phyloP scores from a whole-genome alignment of 2,797 vertebrate species.

The Parauchenoglanis punctatus region DNA sequence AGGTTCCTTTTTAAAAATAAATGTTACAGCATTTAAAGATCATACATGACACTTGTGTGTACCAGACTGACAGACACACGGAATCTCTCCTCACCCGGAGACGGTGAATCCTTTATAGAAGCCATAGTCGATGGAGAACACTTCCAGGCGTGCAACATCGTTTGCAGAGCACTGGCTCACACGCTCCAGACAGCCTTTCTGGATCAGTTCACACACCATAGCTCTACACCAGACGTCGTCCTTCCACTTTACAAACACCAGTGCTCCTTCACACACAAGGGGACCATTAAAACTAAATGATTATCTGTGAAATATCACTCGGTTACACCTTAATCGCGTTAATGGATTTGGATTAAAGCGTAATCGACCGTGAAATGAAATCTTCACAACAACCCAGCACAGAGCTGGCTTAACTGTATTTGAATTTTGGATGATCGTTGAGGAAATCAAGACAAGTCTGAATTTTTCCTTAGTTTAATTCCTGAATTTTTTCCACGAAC shows the following conservation, averaged over 20 bases:
- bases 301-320: neutral
- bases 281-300: neutral
- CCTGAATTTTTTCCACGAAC: no score
- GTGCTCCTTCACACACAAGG: conserved; percentile 54
- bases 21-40: no score
- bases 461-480: neutral
- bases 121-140: conserved; percentile 71
- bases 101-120: conserved; percentile 57
- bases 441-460: neutral
- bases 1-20: no score
- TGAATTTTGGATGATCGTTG: neutral
- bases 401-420: neutral
- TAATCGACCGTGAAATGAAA: neutral
- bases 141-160: conserved; percentile 58
- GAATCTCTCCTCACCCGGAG: conserved; percentile 53
- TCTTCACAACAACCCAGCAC: neutral
- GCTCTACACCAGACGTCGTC: conserved; percentile 66
- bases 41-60: neutral
- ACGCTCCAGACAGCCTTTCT: conserved; percentile 41
- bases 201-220: conserved; percentile 62
- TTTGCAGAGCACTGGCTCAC: conserved; percentile 61
- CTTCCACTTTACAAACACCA: conserved; percentile 66
- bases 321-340: neutral
- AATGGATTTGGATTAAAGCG: neutral
- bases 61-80: neutral